These are phyloP conservation scores for Hypothenemus hampei DNA, from an alignment of 1,140 invertebrate genomes.

Conservation along the genomic window DNA sequence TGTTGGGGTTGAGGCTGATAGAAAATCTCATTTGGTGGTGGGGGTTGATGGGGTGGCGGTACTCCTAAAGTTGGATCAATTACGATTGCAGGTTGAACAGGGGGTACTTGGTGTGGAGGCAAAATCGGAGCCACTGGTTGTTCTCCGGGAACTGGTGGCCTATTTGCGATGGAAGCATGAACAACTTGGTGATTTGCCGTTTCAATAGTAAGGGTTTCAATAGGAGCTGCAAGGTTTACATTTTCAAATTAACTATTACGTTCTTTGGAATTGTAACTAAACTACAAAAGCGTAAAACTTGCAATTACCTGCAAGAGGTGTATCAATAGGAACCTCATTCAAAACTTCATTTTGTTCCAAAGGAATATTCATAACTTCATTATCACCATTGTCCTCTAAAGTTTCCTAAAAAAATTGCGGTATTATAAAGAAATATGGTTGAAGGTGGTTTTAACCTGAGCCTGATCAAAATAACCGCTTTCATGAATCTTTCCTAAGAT, in stretches of 20 bases:
- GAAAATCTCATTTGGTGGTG: constrained; percentile 20
- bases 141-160: neutral
- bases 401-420: constrained; percentile 17
- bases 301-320: constrained; percentile 4
- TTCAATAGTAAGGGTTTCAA: constrained; percentile 42
- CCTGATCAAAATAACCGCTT: constrained; percentile 78
- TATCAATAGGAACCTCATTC: neutral
- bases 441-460: constrained; percentile 26
- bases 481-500: constrained; percentile 68
- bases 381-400: constrained; percentile 9
- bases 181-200: constrained; percentile 16
- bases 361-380: no score
- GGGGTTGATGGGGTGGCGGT: constrained; percentile 7
- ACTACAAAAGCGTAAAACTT: neutral
- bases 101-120: constrained; percentile 24
- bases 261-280: neutral
- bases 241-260: neutral
- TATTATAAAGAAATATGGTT: neutral
- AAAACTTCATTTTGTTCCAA: constrained; percentile 4
- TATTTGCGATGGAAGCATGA: neutral
- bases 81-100: constrained; percentile 26
- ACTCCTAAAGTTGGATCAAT: constrained; percentile 6
- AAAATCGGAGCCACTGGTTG: no score
- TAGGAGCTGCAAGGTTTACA: constrained; percentile 13
- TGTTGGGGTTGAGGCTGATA: constrained; percentile 36